Evolutionary conservation across 1,140 invertebrate species (phyloP).

Genomic region (Apis mellifera): DNA sequence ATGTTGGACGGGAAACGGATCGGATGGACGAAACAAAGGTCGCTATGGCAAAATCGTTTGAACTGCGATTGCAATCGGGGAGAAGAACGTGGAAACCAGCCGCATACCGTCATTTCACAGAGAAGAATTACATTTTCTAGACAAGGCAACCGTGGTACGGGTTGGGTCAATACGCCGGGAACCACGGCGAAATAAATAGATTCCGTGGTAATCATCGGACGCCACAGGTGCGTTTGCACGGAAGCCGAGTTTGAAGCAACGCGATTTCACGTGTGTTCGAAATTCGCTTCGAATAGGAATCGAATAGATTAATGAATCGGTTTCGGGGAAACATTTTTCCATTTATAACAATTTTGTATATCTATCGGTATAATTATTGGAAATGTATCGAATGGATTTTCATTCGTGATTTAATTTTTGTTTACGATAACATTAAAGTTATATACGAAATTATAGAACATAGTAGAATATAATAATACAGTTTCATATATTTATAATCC

Average conservation of each 20-base stretch:
- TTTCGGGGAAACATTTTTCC: neutral
- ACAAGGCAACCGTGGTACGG: no score
- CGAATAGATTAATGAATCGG: neutral
- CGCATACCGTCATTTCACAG: conserved; percentile 4
- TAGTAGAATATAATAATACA: no score
- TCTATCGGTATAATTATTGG: neutral
- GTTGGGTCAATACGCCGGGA: no score
- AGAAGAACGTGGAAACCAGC: conserved; percentile 17
- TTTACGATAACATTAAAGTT: no score
- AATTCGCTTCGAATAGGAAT: no score
- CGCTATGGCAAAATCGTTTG: conserved; percentile 36
- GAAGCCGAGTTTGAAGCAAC: neutral
- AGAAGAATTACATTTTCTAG: conserved; percentile 34
- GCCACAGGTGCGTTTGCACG: neutral
- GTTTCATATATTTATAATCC: no score
- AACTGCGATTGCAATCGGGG: conserved; percentile 45
- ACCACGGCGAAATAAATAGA: neutral
- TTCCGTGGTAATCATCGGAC: neutral
- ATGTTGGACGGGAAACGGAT: conserved; percentile 51
- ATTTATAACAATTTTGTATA: neutral
- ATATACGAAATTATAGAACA: no score
- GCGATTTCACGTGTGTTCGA: conserved; percentile 3
- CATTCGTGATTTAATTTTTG: no score
- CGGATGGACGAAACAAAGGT: conserved; percentile 54
- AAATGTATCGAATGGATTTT: no score